phyloP scores from a whole-genome alignment of 2,888 invertebrate genomes.

The Lomographa bimaculata region DNA sequence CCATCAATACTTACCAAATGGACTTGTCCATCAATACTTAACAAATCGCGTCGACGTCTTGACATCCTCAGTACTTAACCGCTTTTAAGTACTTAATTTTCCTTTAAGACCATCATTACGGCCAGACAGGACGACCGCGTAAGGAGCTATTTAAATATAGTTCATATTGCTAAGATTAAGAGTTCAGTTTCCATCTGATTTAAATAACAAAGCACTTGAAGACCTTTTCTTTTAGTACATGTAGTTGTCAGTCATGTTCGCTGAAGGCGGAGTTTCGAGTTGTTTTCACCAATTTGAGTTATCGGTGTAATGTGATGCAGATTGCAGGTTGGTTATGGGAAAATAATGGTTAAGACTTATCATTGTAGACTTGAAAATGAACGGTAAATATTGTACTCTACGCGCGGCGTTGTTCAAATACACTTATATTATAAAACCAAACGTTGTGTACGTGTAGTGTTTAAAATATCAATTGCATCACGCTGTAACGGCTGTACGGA shows the following conservation, averaged over 20 bases:
- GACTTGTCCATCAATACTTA: constrained; percentile 22
- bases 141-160: background rate
- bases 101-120: constrained; percentile 14
- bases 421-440: no score
- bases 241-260: constrained; percentile 9
- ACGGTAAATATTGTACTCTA: no score
- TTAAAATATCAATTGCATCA: no score
- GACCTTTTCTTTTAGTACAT: constrained; percentile 1
- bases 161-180: background rate
- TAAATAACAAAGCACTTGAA: constrained; percentile 4
- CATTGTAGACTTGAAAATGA: no score
- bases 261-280: constrained; percentile 9
- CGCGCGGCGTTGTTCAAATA: no score
- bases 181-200: no score
- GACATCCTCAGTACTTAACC: constrained; percentile 17
- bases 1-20: constrained; percentile 18
- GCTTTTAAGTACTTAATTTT: constrained; percentile 19
- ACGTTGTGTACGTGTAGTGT: no score
- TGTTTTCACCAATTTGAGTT: constrained; percentile 9
- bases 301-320: constrained; percentile 6
- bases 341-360: no score
- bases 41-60: constrained; percentile 12
- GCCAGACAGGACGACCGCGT: constrained; percentile 3
- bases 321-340: constrained; percentile 9
- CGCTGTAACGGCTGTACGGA: no score